These are phyloP conservation scores for Oxyura jamaicensis DNA, from an alignment of 2,113 vertebrate species.

Conservation along the genomic window DNA sequence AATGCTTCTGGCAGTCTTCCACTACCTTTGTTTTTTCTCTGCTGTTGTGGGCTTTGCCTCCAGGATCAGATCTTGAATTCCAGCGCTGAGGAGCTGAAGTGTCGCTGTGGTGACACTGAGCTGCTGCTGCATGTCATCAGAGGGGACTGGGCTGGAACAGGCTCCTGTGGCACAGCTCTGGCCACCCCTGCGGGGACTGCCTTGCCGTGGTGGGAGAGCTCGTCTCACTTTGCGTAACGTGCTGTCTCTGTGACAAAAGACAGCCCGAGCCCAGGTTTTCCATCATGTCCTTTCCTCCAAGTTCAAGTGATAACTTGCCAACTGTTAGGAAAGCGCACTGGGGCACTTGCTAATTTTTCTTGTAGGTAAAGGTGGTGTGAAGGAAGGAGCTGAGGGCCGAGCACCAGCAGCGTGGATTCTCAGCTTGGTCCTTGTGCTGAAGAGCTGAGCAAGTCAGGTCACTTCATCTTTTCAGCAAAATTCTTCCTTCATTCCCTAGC, in stretches of 20 bases:
- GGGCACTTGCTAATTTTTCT: not conserved
- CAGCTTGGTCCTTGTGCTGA: not conserved
- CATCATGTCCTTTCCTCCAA: accelerated
- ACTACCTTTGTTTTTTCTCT: not conserved
- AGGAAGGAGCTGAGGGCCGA: not conserved
- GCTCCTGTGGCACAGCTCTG: not conserved
- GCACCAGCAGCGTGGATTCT: not conserved
- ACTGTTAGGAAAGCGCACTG: not conserved
- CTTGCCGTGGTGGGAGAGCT: accelerated
- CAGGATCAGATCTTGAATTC: not conserved
- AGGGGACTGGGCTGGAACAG: accelerated
- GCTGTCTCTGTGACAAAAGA: not conserved
- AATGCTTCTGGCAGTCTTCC: not conserved
- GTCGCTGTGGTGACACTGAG: not conserved
- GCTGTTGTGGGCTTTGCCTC: not conserved
- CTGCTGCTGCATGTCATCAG: not conserved
- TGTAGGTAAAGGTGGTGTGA: not conserved
- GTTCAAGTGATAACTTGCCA: not conserved
- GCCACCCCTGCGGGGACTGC: not conserved
- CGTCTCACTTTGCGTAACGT: not conserved
- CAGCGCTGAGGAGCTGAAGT: not conserved
- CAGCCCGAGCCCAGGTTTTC: not conserved
- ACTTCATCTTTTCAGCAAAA: not conserved
- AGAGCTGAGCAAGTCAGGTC: not conserved
- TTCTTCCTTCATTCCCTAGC: not conserved